phyloP scores from a whole-genome alignment of 92 coral and sea anemone species.

The Paragorgia papillata region DNA sequence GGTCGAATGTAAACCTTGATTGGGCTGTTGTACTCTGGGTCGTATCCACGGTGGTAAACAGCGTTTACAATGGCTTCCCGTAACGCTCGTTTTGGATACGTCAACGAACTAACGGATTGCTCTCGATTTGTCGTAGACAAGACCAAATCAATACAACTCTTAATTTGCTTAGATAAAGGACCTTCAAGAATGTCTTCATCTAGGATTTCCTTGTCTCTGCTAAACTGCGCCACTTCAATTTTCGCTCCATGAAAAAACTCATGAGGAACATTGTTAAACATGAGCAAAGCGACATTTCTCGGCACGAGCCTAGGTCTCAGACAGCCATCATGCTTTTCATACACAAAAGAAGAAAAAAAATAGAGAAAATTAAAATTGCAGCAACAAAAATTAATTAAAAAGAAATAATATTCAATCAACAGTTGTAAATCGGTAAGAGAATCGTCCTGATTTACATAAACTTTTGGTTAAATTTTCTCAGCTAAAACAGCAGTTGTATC shows the following conservation, averaged over 20 bases:
- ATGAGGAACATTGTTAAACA: slow-evolving; percentile 61
- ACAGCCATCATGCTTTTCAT: slow-evolving; percentile 37
- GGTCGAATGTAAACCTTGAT: slow-evolving; percentile 72
- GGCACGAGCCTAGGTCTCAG: slow-evolving; percentile 53
- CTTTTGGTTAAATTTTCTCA: too few species aligned
- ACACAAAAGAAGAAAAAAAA: slow-evolving; percentile 53
- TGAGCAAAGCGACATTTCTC: slow-evolving; percentile 61
- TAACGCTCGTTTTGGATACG: slow-evolving; percentile 66
- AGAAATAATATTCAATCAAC: too few species aligned
- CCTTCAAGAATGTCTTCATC: slow-evolving; percentile 54
- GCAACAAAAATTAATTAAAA: too few species aligned
- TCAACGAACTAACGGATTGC: slow-evolving; percentile 58
- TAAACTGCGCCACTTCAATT: slow-evolving; percentile 70
- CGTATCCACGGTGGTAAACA: slow-evolving; percentile 75
- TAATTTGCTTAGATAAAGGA: slow-evolving; percentile 63
- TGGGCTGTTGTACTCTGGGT: slow-evolving; percentile 55
- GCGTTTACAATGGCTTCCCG: slow-evolving; percentile 82
- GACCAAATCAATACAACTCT: slow-evolving; percentile 53
- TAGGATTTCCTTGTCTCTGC: slow-evolving; percentile 54
- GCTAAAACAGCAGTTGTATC: too few species aligned
- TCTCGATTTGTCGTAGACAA: slow-evolving; percentile 60
- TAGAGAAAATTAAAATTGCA: too few species aligned
- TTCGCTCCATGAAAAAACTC: slow-evolving; percentile 64
- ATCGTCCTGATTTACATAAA: too few species aligned
- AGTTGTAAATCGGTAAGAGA: too few species aligned